Evolutionary conservation across 2,888 invertebrate genomes (phyloP).

Genomic region (Oscheius sp.): DNA sequence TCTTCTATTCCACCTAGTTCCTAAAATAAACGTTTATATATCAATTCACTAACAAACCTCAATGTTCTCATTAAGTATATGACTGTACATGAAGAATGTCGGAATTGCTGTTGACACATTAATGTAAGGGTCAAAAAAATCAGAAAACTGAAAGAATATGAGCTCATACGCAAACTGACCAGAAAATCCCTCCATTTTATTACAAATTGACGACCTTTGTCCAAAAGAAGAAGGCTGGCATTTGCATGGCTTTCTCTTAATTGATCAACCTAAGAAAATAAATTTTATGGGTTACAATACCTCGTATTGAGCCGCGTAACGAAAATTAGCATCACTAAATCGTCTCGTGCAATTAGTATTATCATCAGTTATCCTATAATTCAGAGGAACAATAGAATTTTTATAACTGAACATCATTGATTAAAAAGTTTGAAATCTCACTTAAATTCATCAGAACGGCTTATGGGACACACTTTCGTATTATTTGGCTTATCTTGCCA

Average conservation of each 20-base stretch:
- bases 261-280: slow-evolving; percentile 32
- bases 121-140: slow-evolving; percentile 63
- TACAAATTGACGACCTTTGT: slow-evolving; percentile 39
- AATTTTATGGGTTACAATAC: not conserved
- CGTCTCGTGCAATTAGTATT: slow-evolving; percentile 38
- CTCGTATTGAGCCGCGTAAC: slow-evolving; percentile 37
- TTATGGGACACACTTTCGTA: slow-evolving; percentile 35
- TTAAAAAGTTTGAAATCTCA: not conserved
- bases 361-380: slow-evolving; percentile 44
- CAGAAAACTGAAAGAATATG: slow-evolving; percentile 51
- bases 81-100: slow-evolving; percentile 60
- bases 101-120: slow-evolving; percentile 39
- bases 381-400: slow-evolving; percentile 37
- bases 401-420: slow-evolving; percentile 11
- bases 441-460: not conserved
- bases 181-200: slow-evolving; percentile 49
- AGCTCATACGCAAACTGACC: slow-evolving; percentile 29
- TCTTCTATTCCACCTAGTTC: not conserved
- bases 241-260: slow-evolving; percentile 32
- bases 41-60: not conserved
- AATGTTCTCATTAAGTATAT: slow-evolving; percentile 41
- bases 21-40: not conserved
- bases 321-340: slow-evolving; percentile 27
- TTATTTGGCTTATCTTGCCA: slow-evolving; percentile 26
- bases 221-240: slow-evolving; percentile 39